Evolutionary conservation across 2,113 vertebrate species (phyloP), one percentile per base, ranked within the genome.

Genomic region (Pipa parva): DNA sequence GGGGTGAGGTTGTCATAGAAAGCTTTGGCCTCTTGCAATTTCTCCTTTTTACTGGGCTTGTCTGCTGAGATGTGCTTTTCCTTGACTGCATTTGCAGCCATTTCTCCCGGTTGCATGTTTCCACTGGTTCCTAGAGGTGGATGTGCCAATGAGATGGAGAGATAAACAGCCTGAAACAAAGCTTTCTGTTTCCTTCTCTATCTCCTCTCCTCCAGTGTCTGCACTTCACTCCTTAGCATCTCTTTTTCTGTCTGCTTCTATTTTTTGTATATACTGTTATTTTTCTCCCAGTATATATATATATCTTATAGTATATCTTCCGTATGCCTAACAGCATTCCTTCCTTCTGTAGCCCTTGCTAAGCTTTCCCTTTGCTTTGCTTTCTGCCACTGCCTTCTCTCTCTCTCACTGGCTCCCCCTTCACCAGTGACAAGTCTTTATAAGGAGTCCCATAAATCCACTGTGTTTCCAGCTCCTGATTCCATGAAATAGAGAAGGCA

Each of bases 1-100:
- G 87, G 77, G 3, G 86, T 71, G 1, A 87, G 83, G 36, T 71
- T 88, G 15, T 89, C 83, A 56, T 83, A 81, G 71, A 87, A 86
- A 57, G 79, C 77, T 64, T 84, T 84, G 72, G 81, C 80, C 62
- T 89, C 85, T 8, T 86, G 80, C 85, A 84, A 83, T 51, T 64
- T 65, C 71, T 78, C 74, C 17, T 65, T 66, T 11, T 0, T 39
- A 72, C 37, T 73, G 48, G 28, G 73, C 59, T 51, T 78, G 63
- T 5, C 70, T 55, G 60, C 56, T 42, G 74, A 67, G 18, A n/a
- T 18, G 9, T 17, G 52, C 37, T 31, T 2, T 28, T 64, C 36
- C 71, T 71, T 15, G 48, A 55, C 17, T 61, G 17, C 42, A 72
- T 46, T 51, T 36, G 57, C 51, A 51, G 52, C 48, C 26, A 20